Base-by-base conservation (phyloP, 2,797 vertebrate genomes). In the Liasis olivaceus region DNA sequence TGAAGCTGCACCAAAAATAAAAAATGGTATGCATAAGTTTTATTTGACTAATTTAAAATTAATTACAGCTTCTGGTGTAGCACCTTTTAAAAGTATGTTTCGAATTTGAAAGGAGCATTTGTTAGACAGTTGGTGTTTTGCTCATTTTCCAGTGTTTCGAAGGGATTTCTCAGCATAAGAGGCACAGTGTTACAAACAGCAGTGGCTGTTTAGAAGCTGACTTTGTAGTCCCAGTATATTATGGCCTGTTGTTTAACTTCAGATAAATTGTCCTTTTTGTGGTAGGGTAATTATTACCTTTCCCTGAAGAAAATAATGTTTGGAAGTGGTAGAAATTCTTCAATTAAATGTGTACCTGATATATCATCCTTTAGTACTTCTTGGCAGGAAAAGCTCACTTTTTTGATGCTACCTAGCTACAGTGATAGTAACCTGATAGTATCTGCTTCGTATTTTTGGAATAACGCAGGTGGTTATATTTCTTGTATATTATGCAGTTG, bases 31-130 rank as follows among this genome's bases (percentile, higher is more conserved):
- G 91, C 51, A 90, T 93, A 54, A 17, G 4, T 66, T 95, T 92
- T 28, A 88, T 95, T 94, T 91, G 84, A 58, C 90, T 95, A 58
- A n/a, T 95, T 93, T 93, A 56, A 94, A 95, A 96, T 90, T 51
- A 93, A 94, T 94, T 91, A 91, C 90, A 92, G 56, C 89, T 94
- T 95, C 94, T 95, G 92, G 90, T 94, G 93, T 90, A 95, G 88
- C 54, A 64, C 59, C 26, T 86, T 95, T 93, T 62, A 3, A 93
- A 92, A 51, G 31, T 77, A 2, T 94, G 88, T 92, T 64, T 94
- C 92, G 90, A 94, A 94, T 95, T 94, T 93, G 64, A 92, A 93
- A 93, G 93, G 31, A 89, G 56, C 91, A 95, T 90, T 72, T 93
- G 77, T 84, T 87, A 77, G 59, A 12, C 84, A 20, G 56, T 90